A percentile compares a stretch with the other conserved stretches of the same genome.
Conservation (phyloP, 2,113 vertebrate species). For the Chloropsis hardwickii region DNA sequence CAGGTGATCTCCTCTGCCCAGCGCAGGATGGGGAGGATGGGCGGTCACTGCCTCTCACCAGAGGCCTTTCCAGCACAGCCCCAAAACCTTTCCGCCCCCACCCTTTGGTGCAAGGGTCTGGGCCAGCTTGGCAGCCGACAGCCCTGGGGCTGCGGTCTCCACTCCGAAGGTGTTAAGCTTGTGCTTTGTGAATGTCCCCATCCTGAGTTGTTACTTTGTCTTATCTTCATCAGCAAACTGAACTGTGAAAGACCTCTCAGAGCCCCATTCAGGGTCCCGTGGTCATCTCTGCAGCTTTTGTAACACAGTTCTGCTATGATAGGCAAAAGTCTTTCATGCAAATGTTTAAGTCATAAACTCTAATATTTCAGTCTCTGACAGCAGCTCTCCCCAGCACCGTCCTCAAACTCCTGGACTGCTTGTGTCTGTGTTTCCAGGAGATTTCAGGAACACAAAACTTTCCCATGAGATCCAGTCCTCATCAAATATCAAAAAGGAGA, state of each 20-base stretch:
- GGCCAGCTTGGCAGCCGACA: background rate
- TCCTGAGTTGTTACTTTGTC: background rate
- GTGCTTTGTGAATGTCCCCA: background rate
- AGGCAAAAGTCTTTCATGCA: background rate
- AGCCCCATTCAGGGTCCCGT: background rate
- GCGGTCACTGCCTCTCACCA: background rate
- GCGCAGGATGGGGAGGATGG: background rate
- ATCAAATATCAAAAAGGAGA: background rate
- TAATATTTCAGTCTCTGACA: background rate
- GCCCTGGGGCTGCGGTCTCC: background rate
- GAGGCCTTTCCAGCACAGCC: background rate
- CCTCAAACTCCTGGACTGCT: background rate
- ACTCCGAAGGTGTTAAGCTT: no score
- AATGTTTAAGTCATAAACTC: background rate
- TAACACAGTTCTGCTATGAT: background rate
- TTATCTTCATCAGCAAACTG: rapidly evolving
- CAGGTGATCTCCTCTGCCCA: background rate
- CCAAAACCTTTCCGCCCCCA: no score
- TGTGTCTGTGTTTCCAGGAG: background rate
- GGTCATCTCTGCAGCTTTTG: background rate
- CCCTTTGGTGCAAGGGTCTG: background rate
- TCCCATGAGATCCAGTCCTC: background rate
- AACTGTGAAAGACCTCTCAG: background rate
- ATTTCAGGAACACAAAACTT: background rate
- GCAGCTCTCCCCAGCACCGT: background rate